phyloP scores from a whole-genome alignment of 2,888 invertebrate genomes.

The Drosophila subsilvestris region DNA sequence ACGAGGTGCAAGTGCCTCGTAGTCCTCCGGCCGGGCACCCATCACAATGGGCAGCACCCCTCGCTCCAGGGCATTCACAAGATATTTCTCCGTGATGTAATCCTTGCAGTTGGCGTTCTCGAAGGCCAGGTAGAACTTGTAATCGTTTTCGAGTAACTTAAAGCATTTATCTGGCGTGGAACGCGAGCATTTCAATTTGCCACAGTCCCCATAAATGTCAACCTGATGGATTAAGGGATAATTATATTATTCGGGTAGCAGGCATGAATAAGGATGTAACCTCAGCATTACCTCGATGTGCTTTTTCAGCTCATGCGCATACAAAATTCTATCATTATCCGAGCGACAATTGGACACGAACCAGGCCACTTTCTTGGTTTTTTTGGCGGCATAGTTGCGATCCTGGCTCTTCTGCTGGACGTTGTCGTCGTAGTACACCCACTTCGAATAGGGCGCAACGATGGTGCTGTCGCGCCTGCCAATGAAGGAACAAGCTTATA shows the following conservation, averaged over 20 bases:
- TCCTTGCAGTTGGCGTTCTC: constrained; percentile 98
- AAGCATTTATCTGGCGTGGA: constrained; percentile 93
- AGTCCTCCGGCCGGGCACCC: constrained; percentile 97
- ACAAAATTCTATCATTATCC: constrained; percentile 93
- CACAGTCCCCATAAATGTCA: constrained; percentile 96
- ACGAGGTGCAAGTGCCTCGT: constrained; percentile 93
- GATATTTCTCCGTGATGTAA: constrained; percentile 98
- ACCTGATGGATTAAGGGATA: constrained; percentile 84
- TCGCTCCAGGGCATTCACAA: constrained; percentile 95
- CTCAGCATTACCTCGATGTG: constrained; percentile 87
- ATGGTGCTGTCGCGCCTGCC: constrained; percentile 92
- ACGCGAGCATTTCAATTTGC: constrained; percentile 92
- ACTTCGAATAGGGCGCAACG: constrained; percentile 97
- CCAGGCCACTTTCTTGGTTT: constrained; percentile 98
- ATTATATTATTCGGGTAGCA: constrained; percentile 1
- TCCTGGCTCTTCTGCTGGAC: constrained; percentile 88
- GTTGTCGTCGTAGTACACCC: constrained; percentile 93
- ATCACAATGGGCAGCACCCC: constrained; percentile 97
- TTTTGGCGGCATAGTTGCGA: constrained; percentile 93
- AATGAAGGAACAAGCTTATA: neutral
- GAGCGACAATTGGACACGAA: constrained; percentile 99
- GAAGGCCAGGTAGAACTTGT: constrained; percentile 98
- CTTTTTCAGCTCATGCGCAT: constrained; percentile 93
- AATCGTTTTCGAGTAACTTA: constrained; percentile 94
- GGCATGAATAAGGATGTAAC: too few species aligned